Percentiles rank a stretch among this genome's conserved stretches.
These are phyloP conservation scores for Caenorhabditis zanzibari DNA, from an alignment of 2,888 invertebrate species.

Conservation along the genomic window DNA sequence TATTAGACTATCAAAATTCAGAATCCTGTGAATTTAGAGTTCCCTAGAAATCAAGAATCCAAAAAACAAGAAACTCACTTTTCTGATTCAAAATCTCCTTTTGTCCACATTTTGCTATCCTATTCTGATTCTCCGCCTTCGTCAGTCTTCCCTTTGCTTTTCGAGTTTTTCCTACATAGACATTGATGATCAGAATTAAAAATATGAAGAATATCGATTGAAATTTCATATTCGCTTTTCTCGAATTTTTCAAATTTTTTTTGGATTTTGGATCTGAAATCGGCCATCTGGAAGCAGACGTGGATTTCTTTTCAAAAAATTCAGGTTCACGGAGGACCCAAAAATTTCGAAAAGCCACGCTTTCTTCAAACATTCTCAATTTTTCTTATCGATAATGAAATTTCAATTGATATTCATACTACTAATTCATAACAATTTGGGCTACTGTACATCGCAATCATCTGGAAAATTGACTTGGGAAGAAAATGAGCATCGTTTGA, in stretches of 20 bases:
- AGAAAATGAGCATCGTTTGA: no score
- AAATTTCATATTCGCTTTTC: neutral
- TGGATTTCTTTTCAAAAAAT: neutral
- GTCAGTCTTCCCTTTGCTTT: neutral
- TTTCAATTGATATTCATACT: no score
- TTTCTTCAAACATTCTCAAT: no score
- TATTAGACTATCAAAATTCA: no score
- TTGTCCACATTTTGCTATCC: neutral
- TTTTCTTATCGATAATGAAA: no score
- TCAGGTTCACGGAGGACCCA: no score
- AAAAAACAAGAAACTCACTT: neutral
- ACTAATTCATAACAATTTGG: no score
- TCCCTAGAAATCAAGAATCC: neutral
- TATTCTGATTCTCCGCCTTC: neutral
- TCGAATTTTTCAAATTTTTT: neutral
- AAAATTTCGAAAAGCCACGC: no score
- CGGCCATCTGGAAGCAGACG: no score
- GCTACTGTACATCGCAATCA: no score
- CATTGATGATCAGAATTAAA: neutral
- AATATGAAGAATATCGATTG: conserved; percentile 5
- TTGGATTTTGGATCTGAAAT: neutral
- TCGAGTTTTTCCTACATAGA: neutral
- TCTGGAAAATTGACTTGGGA: no score
- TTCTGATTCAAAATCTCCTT: neutral
- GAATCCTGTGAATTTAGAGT: neutral